Conservation (phyloP, 2,113 vertebrate species). For the Solea senegalensis region DNA sequence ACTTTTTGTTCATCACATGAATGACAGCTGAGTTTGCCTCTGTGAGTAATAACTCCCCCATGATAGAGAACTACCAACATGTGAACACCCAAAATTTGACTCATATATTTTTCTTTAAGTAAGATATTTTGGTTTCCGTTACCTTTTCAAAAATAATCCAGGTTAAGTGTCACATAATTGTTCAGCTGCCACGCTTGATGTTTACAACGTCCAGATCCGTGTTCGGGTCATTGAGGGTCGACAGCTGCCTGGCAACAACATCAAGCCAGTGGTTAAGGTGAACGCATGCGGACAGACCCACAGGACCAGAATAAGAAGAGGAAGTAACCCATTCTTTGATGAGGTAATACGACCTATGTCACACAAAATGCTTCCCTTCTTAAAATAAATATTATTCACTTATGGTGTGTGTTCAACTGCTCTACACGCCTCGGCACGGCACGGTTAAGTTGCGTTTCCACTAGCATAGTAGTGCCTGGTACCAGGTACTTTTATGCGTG, state of each 20-base stretch:
- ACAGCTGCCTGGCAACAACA: slow-evolving; percentile 93
- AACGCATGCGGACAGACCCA: slow-evolving; percentile 90
- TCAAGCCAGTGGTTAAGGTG: slow-evolving; percentile 94
- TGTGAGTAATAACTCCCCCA: background rate
- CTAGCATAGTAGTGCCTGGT: no score
- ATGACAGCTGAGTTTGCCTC: slow-evolving; percentile 10
- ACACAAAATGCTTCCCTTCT: background rate
- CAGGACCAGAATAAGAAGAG: slow-evolving; percentile 92
- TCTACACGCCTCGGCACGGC: no score
- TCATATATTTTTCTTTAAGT: background rate
- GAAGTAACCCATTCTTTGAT: slow-evolving; percentile 95
- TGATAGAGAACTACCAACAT: background rate
- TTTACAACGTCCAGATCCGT: slow-evolving; percentile 82
- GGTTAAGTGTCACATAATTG: background rate
- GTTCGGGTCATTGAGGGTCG: slow-evolving; percentile 90
- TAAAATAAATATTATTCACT: background rate
- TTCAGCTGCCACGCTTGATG: slow-evolving; percentile 11
- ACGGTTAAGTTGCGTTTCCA: no score
- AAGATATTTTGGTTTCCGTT: background rate
- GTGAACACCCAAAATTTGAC: background rate
- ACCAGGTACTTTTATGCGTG: no score
- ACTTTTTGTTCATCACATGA: slow-evolving; percentile 12
- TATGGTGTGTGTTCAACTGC: no score
- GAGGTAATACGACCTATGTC: slow-evolving; percentile 80
- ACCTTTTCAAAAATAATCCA: slow-evolving; percentile 4